Conservation (phyloP, 2,888 invertebrate species). For the Ceratothoa steindachneri region DNA sequence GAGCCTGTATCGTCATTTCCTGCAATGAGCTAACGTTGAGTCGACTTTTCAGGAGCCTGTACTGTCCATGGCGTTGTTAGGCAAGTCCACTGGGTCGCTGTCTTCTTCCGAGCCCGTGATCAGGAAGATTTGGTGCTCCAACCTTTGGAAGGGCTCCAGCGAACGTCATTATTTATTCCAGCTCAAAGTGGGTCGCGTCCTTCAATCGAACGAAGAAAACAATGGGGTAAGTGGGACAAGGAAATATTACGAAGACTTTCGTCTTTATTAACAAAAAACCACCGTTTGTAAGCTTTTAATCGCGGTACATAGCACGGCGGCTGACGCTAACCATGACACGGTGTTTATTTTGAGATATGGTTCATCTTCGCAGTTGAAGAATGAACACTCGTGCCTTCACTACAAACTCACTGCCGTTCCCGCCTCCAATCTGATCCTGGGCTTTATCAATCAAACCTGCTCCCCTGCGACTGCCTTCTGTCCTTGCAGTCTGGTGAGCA, state of each 20-base stretch:
- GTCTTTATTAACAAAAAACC: no score
- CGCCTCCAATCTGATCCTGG: constrained; percentile 82
- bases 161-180: constrained; percentile 62
- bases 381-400: constrained; percentile 78
- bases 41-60: constrained; percentile 65
- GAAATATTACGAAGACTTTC: no score
- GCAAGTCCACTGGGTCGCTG: not conserved
- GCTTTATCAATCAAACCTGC: constrained; percentile 81
- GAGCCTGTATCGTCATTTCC: no score
- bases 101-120: constrained; percentile 62
- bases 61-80: constrained; percentile 79
- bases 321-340: no score
- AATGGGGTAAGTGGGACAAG: no score
- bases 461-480: constrained; percentile 74
- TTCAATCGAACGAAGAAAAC: constrained; percentile 16
- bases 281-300: no score
- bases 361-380: not conserved
- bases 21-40: no score
- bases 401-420: constrained; percentile 77
- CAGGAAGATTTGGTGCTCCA: constrained; percentile 72
- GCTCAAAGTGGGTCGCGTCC: constrained; percentile 22
- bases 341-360: no score
- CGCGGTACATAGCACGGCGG: no score
- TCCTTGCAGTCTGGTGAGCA: constrained; percentile 76
- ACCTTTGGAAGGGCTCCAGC: constrained; percentile 76